Conservation (phyloP, 2,888 invertebrate species). For the Anorthoa munda region DNA sequence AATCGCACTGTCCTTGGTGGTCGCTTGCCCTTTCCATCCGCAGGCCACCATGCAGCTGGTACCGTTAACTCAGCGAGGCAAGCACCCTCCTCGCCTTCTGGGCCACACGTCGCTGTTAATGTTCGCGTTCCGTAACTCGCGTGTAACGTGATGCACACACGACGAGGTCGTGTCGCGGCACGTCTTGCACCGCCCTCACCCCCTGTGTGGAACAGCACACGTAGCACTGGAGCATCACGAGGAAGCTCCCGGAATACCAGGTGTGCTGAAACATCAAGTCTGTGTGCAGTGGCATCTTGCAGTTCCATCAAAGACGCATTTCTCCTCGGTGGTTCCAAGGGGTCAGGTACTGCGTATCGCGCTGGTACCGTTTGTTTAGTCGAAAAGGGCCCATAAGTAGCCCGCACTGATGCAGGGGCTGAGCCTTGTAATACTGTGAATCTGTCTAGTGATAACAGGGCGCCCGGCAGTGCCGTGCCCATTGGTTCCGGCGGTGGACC, state of each 20-base stretch:
- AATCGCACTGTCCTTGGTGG: constrained; percentile 95
- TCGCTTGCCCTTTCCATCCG: constrained; percentile 91
- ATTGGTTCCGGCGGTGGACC: constrained; percentile 87
- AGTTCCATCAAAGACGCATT: constrained; percentile 91
- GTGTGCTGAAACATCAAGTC: constrained; percentile 98
- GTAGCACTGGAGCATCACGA: constrained; percentile 96
- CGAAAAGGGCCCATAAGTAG: constrained; percentile 98
- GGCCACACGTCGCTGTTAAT: constrained; percentile 97
- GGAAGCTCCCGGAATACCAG: constrained; percentile 96
- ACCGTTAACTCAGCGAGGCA: constrained; percentile 97
- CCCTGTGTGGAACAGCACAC: constrained; percentile 98
- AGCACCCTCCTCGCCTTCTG: constrained; percentile 97
- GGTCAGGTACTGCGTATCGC: constrained; percentile 96
- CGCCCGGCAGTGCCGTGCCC: constrained; percentile 91
- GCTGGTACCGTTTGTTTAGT: constrained; percentile 98
- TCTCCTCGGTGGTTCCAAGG: constrained; percentile 92
- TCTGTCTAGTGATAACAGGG: constrained; percentile 95
- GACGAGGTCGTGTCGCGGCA: constrained; percentile 93
- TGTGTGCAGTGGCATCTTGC: constrained; percentile 93
- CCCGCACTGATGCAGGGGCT: constrained; percentile 97
- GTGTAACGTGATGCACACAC: constrained; percentile 95
- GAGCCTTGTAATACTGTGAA: constrained; percentile 98
- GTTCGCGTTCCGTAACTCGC: constrained; percentile 92
- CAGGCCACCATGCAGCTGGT: constrained; percentile 98
- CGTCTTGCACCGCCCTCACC: constrained; percentile 95